Evolutionary conservation across 2,888 invertebrate genomes (phyloP).

Genomic region (Pandemis cinnamomeana): DNA sequence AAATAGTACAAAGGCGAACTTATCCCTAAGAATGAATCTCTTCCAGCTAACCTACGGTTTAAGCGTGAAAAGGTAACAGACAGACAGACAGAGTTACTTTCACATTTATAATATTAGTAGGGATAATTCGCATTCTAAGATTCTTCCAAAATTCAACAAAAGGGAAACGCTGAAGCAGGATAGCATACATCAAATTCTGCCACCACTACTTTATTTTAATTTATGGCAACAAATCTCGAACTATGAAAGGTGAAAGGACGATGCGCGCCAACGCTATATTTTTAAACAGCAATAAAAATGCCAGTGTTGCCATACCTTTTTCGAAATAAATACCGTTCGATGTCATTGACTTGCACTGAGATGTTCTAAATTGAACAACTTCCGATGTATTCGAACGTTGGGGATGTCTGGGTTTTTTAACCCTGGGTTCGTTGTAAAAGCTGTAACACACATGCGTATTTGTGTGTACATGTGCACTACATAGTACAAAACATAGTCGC

Average conservation of each 20-base stretch:
- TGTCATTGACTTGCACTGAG: conserved; percentile 46
- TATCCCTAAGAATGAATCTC: too few relatives aligned
- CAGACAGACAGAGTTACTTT: too few relatives aligned
- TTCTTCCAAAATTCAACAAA: background rate
- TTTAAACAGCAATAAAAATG: conserved; percentile 49
- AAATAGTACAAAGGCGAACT: too few relatives aligned
- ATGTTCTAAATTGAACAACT: conserved; percentile 41
- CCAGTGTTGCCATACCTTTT: conserved; percentile 50
- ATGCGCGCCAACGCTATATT: conserved; percentile 33
- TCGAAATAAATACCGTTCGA: conserved; percentile 48
- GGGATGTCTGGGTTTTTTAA: conserved; percentile 7
- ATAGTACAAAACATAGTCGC: too few relatives aligned
- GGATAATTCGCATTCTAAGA: too few relatives aligned
- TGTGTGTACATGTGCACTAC: too few relatives aligned
- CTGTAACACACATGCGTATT: too few relatives aligned
- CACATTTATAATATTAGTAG: too few relatives aligned
- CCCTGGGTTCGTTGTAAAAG: background rate
- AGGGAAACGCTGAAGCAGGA: conserved; percentile 1
- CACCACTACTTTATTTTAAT: conserved; percentile 32
- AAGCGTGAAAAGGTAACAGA: too few relatives aligned
- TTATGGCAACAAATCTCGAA: conserved; percentile 33
- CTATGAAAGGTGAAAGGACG: conserved; percentile 41
- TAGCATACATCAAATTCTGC: conserved; percentile 23
- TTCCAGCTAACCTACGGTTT: too few relatives aligned
- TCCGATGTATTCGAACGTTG: conserved; percentile 5